phyloP scores from a whole-genome alignment of 2,888 invertebrate genomes.

The Nebria brevicollis region DNA sequence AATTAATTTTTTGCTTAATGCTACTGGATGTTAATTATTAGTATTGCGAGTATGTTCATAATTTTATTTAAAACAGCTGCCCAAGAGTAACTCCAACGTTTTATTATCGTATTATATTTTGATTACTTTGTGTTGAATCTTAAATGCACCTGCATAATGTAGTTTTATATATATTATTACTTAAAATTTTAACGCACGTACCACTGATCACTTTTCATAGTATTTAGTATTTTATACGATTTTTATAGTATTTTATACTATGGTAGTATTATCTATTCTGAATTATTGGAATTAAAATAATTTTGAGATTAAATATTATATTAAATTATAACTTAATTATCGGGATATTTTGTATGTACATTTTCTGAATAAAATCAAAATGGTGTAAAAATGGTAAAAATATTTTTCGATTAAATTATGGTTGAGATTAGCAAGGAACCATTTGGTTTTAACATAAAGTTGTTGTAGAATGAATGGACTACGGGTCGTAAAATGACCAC shows the following conservation, averaged over 20 bases:
- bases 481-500: neutral
- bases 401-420: too few relatives aligned
- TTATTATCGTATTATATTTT: conserved; percentile 42
- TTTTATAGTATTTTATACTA: neutral
- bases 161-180: neutral
- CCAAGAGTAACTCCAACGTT: conserved; percentile 22
- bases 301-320: neutral
- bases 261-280: neutral
- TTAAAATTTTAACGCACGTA: too few relatives aligned
- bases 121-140: conserved; percentile 34
- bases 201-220: too few relatives aligned
- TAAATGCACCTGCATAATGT: conserved; percentile 20
- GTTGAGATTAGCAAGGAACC: neutral
- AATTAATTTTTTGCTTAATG: conserved; percentile 38
- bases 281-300: neutral
- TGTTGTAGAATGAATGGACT: neutral
- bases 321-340: neutral
- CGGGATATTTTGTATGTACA: too few relatives aligned
- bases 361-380: too few relatives aligned
- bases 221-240: too few relatives aligned
- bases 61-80: conserved; percentile 44
- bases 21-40: conserved; percentile 45
- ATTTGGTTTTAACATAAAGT: neutral
- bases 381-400: too few relatives aligned
- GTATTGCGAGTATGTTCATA: conserved; percentile 26